phyloP scores from a whole-genome alignment of 1,140 invertebrate genomes.

The Brachionus calyciflorus region DNA sequence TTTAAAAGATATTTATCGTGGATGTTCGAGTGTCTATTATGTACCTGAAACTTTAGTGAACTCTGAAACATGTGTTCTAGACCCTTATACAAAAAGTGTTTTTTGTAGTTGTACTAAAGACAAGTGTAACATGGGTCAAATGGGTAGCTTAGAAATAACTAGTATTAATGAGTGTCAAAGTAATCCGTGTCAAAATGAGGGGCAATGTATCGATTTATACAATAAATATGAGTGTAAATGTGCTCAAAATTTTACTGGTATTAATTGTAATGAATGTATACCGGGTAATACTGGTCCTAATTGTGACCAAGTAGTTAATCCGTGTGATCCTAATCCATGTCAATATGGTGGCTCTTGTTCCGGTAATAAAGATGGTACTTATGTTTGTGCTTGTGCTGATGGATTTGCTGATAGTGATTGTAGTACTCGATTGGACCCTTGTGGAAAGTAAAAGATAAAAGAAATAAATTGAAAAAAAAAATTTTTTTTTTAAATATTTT shows the following conservation, averaged over 20 bases:
- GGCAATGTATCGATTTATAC: constrained; percentile 66
- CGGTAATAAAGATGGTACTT: not conserved
- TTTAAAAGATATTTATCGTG: constrained; percentile 7
- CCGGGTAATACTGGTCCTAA: constrained; percentile 4
- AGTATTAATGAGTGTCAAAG: constrained; percentile 76
- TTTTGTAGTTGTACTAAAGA: constrained; percentile 32
- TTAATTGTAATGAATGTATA: constrained; percentile 20
- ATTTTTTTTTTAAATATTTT: not conserved
- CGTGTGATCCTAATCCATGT: constrained; percentile 52
- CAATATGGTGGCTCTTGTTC: constrained; percentile 54
- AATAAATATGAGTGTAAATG: constrained; percentile 33
- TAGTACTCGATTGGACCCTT: not conserved
- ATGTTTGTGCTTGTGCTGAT: not conserved
- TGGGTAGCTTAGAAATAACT: not conserved
- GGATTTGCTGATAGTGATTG: constrained; percentile 4
- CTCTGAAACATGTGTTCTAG: constrained; percentile 11
- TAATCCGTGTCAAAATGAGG: constrained; percentile 83
- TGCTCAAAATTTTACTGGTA: constrained; percentile 21
- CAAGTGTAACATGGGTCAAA: constrained; percentile 13
- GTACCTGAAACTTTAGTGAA: not conserved
- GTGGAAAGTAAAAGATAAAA: not conserved
- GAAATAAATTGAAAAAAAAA: not conserved
- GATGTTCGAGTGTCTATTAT: constrained; percentile 11
- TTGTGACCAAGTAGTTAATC: constrained; percentile 7
- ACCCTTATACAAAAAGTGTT: constrained; percentile 26